Evolutionary conservation across 1,140 invertebrate species (phyloP).

Genomic region (Teleopsis dalmanni): DNA sequence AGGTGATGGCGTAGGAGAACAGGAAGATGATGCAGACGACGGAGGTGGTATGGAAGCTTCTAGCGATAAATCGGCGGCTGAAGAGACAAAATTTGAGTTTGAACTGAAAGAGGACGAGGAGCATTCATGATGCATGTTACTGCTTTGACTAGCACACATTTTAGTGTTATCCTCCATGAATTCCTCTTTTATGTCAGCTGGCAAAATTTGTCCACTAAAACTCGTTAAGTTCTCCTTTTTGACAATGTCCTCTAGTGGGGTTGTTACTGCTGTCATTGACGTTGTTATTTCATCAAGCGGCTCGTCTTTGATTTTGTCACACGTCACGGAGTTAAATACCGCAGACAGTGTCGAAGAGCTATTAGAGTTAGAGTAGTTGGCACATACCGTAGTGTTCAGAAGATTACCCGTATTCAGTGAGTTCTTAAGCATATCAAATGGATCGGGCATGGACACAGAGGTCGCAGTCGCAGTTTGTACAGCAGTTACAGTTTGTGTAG

Average conservation of each 20-base stretch:
- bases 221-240: constrained; percentile 5
- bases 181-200: constrained; percentile 14
- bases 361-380: neutral
- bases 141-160: constrained; percentile 14
- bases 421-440: constrained; percentile 39
- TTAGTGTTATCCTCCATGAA: constrained; percentile 18
- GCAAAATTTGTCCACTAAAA: constrained; percentile 6
- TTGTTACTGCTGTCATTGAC: neutral
- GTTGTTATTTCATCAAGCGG: constrained; percentile 9
- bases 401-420: constrained; percentile 13
- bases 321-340: constrained; percentile 4
- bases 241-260: constrained; percentile 2
- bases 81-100: constrained; percentile 33
- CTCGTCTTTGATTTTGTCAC: constrained; percentile 23
- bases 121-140: constrained; percentile 12
- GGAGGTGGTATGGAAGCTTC: constrained; percentile 35
- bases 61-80: constrained; percentile 35
- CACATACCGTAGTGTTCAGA: constrained; percentile 2
- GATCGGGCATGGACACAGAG: constrained; percentile 25
- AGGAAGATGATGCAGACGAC: constrained; percentile 16
- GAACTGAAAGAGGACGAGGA: constrained; percentile 30
- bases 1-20: constrained; percentile 17
- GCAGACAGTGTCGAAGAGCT: neutral
- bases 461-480: constrained; percentile 10
- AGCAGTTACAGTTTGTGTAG: too few relatives aligned